Conservation (phyloP, 1,140 invertebrate species). For the Eriosoma lanigerum region DNA sequence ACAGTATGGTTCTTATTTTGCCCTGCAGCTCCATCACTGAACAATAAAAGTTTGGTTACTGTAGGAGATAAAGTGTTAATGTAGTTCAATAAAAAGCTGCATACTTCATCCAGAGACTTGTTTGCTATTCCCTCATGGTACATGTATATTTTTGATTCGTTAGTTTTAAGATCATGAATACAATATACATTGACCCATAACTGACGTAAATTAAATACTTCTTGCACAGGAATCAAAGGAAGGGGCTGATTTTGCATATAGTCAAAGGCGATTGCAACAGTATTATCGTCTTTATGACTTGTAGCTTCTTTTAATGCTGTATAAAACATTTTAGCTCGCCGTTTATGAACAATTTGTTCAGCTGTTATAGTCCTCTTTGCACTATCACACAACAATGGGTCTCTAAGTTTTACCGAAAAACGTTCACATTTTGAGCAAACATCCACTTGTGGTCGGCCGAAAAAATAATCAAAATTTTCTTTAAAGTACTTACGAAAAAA, state of each 20-base stretch:
- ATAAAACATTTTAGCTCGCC: no score
- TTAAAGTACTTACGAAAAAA: slow-evolving; percentile 39
- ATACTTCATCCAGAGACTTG: slow-evolving; percentile 53
- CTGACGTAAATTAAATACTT: slow-evolving; percentile 55
- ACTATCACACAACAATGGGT: not conserved
- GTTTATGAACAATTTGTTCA: no score
- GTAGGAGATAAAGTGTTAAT: no score
- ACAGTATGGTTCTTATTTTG: not conserved
- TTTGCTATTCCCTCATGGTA: slow-evolving; percentile 54
- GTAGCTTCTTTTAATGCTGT: not conserved
- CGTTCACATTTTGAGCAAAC: slow-evolving; percentile 52
- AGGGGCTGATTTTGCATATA: slow-evolving; percentile 55
- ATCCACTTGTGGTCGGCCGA: slow-evolving; percentile 54
- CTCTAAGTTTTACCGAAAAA: not conserved
- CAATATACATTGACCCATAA: slow-evolving; percentile 25
- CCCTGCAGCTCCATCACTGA: not conserved
- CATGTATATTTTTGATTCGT: slow-evolving; percentile 33
- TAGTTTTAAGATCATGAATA: not conserved
- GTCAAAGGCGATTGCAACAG: slow-evolving; percentile 52
- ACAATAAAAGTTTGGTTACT: not conserved
- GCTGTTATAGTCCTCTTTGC: no score
- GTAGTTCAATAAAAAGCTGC: no score
- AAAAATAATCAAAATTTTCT: slow-evolving; percentile 52
- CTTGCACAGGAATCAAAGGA: slow-evolving; percentile 53
- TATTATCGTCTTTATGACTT: slow-evolving; percentile 48